Evolutionary conservation across 2,888 invertebrate genomes (phyloP), one percentile per base, ranked within the genome.

Genomic region (Eurytoma californica): DNA sequence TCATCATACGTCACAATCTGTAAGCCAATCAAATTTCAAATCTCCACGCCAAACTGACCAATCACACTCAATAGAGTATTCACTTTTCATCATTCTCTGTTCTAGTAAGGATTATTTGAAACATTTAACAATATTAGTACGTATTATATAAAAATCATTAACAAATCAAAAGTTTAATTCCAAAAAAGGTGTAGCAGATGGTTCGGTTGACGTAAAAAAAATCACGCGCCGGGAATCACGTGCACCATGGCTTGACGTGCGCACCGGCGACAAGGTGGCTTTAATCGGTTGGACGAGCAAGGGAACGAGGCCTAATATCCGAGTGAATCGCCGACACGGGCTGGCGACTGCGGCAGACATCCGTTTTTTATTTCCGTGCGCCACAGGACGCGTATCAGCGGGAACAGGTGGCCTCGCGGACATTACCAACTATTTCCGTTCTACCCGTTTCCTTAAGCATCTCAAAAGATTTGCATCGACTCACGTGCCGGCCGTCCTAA

Each of bases 321-420:
- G 30, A 77, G 77, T 20, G 67, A 76, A 81, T 79, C 81, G 79
- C 55, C 76, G 82, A 82, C 85, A 85, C 85, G 86, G 84, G 82
- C 82, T 85, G 88, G 83, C 83, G 84, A 84, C 85, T 84, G 83
- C 83, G 86, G 80, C 86, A 86, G 86, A 87, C 88, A 88, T 90
- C 90, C 90, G 90, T 86, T 89, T 89, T 88, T 89, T 88, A 89
- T 89, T 89, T 89, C 87, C 86, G 85, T 88, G 24, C 18, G 47
- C n/a, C 74, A 12, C 57, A 39, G 39, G 1, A 14, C 47, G 5
- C n/a, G 68, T 20, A 61, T 75, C 75, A 82, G 77, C 80, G 69
- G 70, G 81, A 84, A 84, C 84, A 84, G 84, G 84, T 84, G 84
- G 86, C 77, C 83, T 55, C 65, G 77, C 77, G 75, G 70, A 80